A percentile compares a stretch with the other conserved stretches of the same genome.
Evolutionary conservation across 2,113 vertebrate genomes (phyloP).

Genomic region (Xenopus laevis): DNA sequence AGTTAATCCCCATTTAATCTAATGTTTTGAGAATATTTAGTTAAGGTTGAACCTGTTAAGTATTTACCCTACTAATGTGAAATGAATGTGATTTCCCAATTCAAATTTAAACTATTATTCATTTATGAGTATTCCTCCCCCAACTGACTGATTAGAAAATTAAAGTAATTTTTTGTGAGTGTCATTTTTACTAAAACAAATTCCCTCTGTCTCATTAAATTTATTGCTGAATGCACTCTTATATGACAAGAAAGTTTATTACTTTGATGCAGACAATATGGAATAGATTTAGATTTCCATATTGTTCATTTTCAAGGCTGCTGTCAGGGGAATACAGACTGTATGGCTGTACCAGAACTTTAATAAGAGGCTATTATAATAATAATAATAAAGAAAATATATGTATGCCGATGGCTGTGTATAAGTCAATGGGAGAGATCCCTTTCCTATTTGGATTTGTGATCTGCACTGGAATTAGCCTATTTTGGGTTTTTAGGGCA

Average conservation of each 20-base stretch:
- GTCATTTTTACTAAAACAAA: not conserved
- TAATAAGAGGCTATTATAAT: too few species aligned
- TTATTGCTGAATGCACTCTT: not conserved
- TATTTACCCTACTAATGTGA: too few species aligned
- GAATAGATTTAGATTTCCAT: not conserved
- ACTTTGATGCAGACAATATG: not conserved
- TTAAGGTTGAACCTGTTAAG: not conserved
- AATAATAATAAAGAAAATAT: too few species aligned
- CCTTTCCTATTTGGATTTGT: too few species aligned
- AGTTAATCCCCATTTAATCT: conserved; percentile 1
- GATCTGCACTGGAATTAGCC: too few species aligned
- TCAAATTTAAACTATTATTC: too few species aligned
- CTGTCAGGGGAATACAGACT: too few species aligned
- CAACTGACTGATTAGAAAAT: not conserved
- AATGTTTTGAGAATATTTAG: not conserved
- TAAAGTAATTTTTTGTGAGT: not conserved
- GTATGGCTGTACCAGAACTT: too few species aligned
- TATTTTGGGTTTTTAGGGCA: too few species aligned
- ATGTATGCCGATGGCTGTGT: too few species aligned
- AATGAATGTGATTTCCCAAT: too few species aligned
- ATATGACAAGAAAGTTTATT: not conserved
- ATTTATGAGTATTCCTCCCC: not conserved
- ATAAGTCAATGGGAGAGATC: too few species aligned
- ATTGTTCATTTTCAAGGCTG: not conserved
- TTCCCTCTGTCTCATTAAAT: conserved; percentile 2